Evolutionary conservation across 2,888 invertebrate genomes (phyloP).

Genomic region (Melipona bicolor): DNA sequence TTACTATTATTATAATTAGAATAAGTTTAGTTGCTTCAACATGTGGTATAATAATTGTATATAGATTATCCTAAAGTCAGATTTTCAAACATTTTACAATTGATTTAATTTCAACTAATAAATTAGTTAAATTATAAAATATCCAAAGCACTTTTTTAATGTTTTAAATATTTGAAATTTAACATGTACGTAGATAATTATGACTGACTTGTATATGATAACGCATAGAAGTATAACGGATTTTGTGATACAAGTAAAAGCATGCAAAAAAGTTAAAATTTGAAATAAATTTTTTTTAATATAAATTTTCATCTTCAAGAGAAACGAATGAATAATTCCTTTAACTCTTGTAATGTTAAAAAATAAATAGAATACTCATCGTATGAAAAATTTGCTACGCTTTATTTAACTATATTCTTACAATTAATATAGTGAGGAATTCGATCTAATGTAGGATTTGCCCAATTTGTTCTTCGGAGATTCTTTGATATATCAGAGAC

Average conservation of each 20-base stretch:
- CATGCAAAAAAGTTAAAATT: neutral
- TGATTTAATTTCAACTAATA: neutral
- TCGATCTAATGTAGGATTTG: conserved; percentile 41
- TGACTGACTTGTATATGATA: too few species aligned
- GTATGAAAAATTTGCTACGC: neutral
- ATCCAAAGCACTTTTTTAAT: too few species aligned
- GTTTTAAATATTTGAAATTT: too few species aligned
- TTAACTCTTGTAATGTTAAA: neutral
- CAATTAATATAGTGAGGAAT: conserved; percentile 2
- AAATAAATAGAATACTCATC: neutral
- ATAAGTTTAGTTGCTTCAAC: too few species aligned
- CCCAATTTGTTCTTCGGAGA: conserved; percentile 64
- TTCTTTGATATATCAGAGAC: conserved; percentile 58
- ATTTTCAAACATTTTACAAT: neutral
- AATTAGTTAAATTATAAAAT: too few species aligned
- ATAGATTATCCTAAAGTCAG: too few species aligned
- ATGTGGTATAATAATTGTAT: too few species aligned
- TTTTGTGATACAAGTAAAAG: neutral
- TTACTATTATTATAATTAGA: too few species aligned
- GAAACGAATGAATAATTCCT: too few species aligned
- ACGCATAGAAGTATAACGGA: neutral
- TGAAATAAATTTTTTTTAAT: neutral
- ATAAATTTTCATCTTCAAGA: too few species aligned
- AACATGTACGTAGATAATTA: too few species aligned
- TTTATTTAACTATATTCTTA: neutral